A percentile compares a stretch with the other conserved stretches of the same genome.
Evolutionary conservation across 2,888 invertebrate species (phyloP).

Genomic region (Nomada fabriciana): DNA sequence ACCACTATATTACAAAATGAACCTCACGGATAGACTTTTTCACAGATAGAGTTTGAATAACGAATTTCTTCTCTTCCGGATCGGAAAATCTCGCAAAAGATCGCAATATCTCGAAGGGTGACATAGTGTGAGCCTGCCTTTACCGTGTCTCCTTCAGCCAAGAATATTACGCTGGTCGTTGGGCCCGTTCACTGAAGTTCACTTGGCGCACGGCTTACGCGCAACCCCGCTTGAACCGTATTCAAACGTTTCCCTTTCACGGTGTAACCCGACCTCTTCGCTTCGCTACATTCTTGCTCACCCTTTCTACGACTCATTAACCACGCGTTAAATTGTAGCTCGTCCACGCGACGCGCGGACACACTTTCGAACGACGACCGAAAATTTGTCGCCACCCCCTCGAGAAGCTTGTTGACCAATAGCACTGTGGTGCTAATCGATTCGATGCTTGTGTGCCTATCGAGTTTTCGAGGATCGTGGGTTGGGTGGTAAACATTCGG

Average conservation of each 20-base stretch:
- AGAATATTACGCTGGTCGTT: constrained; percentile 73
- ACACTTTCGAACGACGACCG: constrained; percentile 2
- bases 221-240: constrained; percentile 72
- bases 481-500: not conserved
- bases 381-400: constrained; percentile 28
- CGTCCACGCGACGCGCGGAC: not conserved
- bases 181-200: constrained; percentile 58
- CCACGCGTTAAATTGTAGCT: constrained; percentile 66
- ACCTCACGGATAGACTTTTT: no score
- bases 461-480: not conserved
- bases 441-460: not conserved
- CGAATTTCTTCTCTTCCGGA: no score
- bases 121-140: no score
- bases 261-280: constrained; percentile 65
- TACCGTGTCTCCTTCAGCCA: constrained; percentile 33
- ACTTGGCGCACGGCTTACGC: constrained; percentile 55
- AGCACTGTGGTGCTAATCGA: constrained; percentile 8
- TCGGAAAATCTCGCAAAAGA: no score
- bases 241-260: constrained; percentile 75
- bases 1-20: no score
- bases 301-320: constrained; percentile 72
- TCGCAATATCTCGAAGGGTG: no score
- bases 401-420: constrained; percentile 1
- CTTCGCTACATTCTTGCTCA: constrained; percentile 67
- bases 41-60: no score